A percentile compares a stretch with the other conserved stretches of the same genome.
Evolutionary conservation across 2,797 vertebrate genomes (phyloP).

Genomic region (Eurystomus glaucurus): DNA sequence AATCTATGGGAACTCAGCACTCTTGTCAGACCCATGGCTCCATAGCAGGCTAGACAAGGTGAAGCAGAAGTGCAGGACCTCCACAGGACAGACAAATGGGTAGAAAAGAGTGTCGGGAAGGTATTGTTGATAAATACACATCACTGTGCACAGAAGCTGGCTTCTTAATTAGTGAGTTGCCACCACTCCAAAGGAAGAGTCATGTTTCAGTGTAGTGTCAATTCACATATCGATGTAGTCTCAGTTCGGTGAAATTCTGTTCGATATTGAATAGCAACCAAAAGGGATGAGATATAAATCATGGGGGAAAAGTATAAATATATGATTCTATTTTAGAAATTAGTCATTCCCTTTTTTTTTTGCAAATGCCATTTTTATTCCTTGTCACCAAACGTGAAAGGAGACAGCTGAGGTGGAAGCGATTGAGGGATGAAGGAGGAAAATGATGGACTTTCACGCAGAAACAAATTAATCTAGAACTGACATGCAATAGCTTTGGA

Average conservation of each 20-base stretch:
- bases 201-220: background rate
- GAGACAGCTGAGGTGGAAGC: background rate
- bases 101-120: fast-evolving
- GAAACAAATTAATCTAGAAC: background rate
- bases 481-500: background rate
- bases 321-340: background rate
- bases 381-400: background rate
- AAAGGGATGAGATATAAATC: background rate
- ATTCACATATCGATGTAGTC: background rate
- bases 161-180: background rate
- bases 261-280: background rate
- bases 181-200: background rate
- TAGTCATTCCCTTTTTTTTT: background rate
- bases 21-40: background rate
- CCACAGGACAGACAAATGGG: background rate
- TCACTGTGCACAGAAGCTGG: background rate
- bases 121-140: background rate
- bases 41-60: background rate
- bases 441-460: background rate
- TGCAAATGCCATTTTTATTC: constrained; percentile 30
- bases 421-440: constrained; percentile 26
- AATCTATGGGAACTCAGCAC: fast-evolving
- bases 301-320: background rate
- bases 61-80: background rate
- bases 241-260: background rate